Evolutionary conservation across 2,113 vertebrate genomes (phyloP), one percentile per base, ranked within the genome.

Genomic region (Gallinago media): DNA sequence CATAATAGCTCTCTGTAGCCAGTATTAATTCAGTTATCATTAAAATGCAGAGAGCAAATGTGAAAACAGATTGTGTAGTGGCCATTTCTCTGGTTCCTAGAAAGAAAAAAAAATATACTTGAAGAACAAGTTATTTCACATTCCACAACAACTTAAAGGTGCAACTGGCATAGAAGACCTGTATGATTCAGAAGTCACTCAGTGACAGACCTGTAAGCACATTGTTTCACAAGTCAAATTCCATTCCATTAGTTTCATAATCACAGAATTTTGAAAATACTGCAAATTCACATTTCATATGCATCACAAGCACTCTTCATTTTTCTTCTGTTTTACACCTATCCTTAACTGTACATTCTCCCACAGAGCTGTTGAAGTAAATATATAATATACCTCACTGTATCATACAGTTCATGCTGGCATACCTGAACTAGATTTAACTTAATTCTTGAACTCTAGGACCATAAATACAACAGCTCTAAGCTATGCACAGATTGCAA

Each of bases 21-120:
- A 99, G 93, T 97, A 99, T 99, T 95, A 99, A 97, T 97, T 99
- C 99, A 2, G 99, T 98, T 98, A 99, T 99, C 97, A 99, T 99
- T 96, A 99, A 98, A 93, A 99, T 97, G 62, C 99, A 98, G 47
- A 99, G 98, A 54, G 99, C 99, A 61, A 99, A 98, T 25, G 98
- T 96, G 85, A 99, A 96, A 83, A 98, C 97, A 31, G 99, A 98
- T 88, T 99, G 99, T 0, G 98, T 97, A 59, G 99, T 98, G 73
- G 99, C 98, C 99, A 99, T 99, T 97, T 98, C 68, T 91, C 92
- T 85, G 70, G 94, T 72, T 97, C 90, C 97, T 98, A 96, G 61
- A 97, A 97, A 66, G 77, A 70, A 93, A 84, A 74, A 49, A 11
- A 91, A 91, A 87, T 7, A 87, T 6, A 78, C 20, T 40, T 87